These are phyloP conservation scores for Microctonus aethiopoides DNA, from an alignment of 2,888 invertebrate species.

Conservation along the genomic window DNA sequence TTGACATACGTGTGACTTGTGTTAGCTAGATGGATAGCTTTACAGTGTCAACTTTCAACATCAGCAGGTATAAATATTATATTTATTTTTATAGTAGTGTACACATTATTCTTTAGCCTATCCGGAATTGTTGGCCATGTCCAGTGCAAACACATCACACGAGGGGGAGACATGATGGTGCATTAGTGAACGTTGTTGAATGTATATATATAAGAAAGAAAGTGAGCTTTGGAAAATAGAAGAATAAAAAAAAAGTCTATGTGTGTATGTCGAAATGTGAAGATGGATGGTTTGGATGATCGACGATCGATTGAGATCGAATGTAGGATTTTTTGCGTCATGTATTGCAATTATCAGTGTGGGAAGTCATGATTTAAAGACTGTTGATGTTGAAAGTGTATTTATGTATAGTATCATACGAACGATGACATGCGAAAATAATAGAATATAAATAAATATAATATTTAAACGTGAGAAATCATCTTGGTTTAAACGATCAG, in stretches of 20 bases:
- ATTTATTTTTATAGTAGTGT: not conserved
- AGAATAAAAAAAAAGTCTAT: not conserved
- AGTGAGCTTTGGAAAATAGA: not conserved
- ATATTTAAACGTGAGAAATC: not conserved
- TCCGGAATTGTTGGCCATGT: not conserved
- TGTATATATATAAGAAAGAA: not conserved
- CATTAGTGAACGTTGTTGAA: not conserved
- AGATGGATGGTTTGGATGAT: constrained; percentile 34
- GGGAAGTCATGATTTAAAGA: not conserved
- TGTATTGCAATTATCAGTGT: not conserved
- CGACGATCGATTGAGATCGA: constrained; percentile 37
- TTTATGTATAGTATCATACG: not conserved
- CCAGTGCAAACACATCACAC: constrained; percentile 6
- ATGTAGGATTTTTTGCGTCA: constrained; percentile 18
- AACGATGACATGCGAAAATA: not conserved
- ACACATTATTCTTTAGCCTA: not conserved
- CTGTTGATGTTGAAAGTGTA: not conserved
- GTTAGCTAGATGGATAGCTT: constrained; percentile 29
- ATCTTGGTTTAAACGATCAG: not conserved
- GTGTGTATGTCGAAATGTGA: constrained; percentile 12
- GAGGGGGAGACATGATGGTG: not conserved
- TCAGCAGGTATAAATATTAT: constrained; percentile 27
- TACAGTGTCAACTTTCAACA: constrained; percentile 13
- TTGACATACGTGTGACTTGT: not conserved
- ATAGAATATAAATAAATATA: not conserved